These are phyloP conservation scores for Glossophaga mutica DNA, from an alignment of 2,797 vertebrate genomes.

Conservation along the genomic window DNA sequence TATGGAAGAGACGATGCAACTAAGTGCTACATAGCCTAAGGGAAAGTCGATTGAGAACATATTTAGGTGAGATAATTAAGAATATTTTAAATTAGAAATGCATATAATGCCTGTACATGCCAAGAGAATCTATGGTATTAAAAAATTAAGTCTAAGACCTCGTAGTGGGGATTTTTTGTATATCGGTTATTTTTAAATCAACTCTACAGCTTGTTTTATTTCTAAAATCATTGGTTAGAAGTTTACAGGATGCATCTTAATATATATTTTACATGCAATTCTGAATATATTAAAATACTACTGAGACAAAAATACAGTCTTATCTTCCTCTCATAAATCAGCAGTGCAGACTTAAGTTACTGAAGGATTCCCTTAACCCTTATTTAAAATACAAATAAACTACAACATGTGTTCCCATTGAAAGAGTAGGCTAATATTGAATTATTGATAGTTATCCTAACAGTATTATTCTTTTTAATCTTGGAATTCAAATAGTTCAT, in stretches of 20 bases:
- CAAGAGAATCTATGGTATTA: background rate
- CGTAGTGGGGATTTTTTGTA: background rate
- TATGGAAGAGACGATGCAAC: background rate
- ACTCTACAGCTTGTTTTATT: background rate
- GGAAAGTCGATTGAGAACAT: background rate
- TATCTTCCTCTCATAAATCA: background rate
- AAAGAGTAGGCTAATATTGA: background rate
- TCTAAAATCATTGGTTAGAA: background rate
- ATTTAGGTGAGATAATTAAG: background rate
- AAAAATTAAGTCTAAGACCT: background rate
- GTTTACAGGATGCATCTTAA: background rate
- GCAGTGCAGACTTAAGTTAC: background rate
- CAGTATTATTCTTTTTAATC: background rate
- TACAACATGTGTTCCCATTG: background rate
- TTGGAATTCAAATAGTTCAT: background rate
- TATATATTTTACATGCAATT: background rate
- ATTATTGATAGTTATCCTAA: background rate
- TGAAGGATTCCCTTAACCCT: background rate
- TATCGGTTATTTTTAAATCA: background rate
- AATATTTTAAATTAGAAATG: background rate
- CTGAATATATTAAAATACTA: background rate
- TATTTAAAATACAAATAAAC: background rate
- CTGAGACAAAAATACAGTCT: background rate
- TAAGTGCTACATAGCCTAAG: background rate
- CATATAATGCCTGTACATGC: background rate